phyloP scores from a whole-genome alignment of 2,888 invertebrate genomes.

The Drosophila barbarae region DNA sequence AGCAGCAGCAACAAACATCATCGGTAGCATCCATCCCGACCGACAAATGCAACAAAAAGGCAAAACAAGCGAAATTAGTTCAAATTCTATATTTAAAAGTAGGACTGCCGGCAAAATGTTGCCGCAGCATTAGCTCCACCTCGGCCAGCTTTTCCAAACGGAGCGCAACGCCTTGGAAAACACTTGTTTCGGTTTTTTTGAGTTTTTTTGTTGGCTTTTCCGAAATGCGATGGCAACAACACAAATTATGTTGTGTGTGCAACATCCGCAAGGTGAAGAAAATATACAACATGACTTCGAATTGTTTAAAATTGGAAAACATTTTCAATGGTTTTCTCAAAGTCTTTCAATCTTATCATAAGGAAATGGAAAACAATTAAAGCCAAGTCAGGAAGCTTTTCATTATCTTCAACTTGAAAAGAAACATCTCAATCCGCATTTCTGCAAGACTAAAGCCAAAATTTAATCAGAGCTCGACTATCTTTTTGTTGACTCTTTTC shows the following conservation, averaged over 20 bases:
- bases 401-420: not conserved
- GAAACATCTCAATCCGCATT: not conserved
- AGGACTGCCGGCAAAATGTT: slow-evolving; percentile 67
- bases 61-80: slow-evolving; percentile 72
- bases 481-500: slow-evolving; percentile 8
- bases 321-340: not conserved
- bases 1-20: slow-evolving; percentile 30
- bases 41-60: slow-evolving; percentile 52
- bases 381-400: not conserved
- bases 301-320: not conserved
- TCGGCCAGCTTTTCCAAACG: slow-evolving; percentile 55
- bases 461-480: slow-evolving; percentile 33
- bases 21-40: slow-evolving; percentile 49
- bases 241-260: slow-evolving; percentile 39
- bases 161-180: slow-evolving; percentile 62
- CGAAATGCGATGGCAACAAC: slow-evolving; percentile 38
- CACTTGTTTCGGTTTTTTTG: slow-evolving; percentile 67
- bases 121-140: slow-evolving; percentile 41
- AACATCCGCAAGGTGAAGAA: slow-evolving; percentile 34
- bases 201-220: slow-evolving; percentile 42
- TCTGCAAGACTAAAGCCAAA: not conserved
- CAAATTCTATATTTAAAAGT: slow-evolving; percentile 77
- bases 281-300: not conserved
- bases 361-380: not conserved
- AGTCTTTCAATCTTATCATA: not conserved